Evolutionary conservation across 35 echinoderm and acorn worm genomes (phyloP), one percentile per base, ranked within the genome.

Genomic region (Eucidaris tribuloides): DNA sequence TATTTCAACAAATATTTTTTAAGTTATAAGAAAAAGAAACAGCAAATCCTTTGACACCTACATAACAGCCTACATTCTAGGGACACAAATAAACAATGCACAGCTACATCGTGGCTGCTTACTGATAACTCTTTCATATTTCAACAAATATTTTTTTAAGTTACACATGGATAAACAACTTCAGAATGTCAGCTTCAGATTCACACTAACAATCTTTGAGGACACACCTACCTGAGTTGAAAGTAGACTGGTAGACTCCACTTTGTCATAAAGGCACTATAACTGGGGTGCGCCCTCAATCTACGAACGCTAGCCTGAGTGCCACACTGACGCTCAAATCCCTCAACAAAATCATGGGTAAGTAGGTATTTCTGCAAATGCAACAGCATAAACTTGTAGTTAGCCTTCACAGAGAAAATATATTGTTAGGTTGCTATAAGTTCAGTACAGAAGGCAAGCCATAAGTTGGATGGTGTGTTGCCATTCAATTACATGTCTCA

Each of bases 201-300:
- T 42, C 38, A 0, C 9, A 74, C 94, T n/a, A n/a, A n/a, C n/a
- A n/a, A n/a, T n/a, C n/a, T n/a, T n/a, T n/a, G n/a, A n/a, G n/a
- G 30, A 48, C 11, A 64, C 33, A 37, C 33, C 62, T 84, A 94
- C 94, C 94, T 97, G 25, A 97, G 65, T 81, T 97, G 94, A 81
- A 97, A 97, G 63, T 92, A 92, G 44, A 97, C 94, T 19, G 94
- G 89, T 7, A 97, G 81, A 82, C 94, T 97, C 94, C 94, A 97
- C 35, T 92, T 97, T 19, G 89, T 79, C 94, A 97, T 97, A 42
- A 97, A 92, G 4, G 89, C 80, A 31, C 70, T 84, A 61, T 84
- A 97, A 24, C 43, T 89, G 3, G 76, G 89, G 89, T 97, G 94
- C 28, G 65, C 72, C 15, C 94, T 58, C n/a, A 97, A 79, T 34